Base-by-base conservation (phyloP, 1,140 invertebrate species). In the Brachystomella parvula region DNA sequence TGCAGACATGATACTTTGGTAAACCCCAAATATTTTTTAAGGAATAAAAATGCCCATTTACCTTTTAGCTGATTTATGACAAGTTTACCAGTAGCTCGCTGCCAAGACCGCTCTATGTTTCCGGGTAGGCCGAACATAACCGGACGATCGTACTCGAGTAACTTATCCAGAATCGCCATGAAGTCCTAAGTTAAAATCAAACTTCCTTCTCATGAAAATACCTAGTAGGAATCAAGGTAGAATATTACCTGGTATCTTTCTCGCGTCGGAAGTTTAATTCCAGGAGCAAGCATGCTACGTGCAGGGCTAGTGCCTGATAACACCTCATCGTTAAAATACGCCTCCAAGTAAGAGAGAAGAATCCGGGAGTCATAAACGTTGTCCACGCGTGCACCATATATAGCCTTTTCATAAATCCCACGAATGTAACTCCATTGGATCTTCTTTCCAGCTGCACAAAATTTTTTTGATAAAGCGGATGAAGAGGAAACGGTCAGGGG, bases 331-430 rank as follows among this genome's bases (percentile, higher is more conserved):
- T 82, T 84, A 77, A 93, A 93, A 73, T 87, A 87, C 44, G 86
- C 81, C n/a, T 79, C 75, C 1, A 94, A 76, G 75, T 94, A 93
- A 0, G 87, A 84, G 15, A 81, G 77, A 28, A 96, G 76, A 1
- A 92, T 86, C 53, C 83, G 78, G 61, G 84, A 76, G 78, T 96
- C 94, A 75, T 88, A 86, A 6, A 80, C 75, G 72, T 92, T 91
- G 75, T 94, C 91, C 6, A 96, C 82, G 47, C 91, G 79, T 1
- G 93, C 93, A 1, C 93, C 93, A 75, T 94, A 96, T 64, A 95
- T 86, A 0, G 90, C 87, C 62, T 86, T 83, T 73, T 89, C 86
- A 75, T 87, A 84, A 2, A 96, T 77, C 6, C 92, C 91, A 72
- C 87, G 86, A 44, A 95, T 79, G 67, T 86, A 86, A 58, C 86